Evolutionary conservation across 2,888 invertebrate species (phyloP).

Genomic region (Phlogophora meticulosa): DNA sequence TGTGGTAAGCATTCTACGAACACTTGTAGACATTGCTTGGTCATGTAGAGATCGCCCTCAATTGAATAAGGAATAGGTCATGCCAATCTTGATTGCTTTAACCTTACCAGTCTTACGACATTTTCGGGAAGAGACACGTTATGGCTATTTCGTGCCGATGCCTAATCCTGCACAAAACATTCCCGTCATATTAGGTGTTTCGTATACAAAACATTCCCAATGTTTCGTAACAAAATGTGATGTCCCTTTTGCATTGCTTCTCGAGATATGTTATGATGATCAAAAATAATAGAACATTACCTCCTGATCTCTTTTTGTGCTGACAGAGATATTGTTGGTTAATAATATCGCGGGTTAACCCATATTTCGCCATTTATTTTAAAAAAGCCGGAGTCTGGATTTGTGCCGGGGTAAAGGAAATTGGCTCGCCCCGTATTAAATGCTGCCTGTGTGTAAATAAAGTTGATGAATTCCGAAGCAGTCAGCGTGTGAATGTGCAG

Average conservation of each 20-base stretch:
- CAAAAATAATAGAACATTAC: not conserved
- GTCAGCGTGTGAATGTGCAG: conserved; percentile 61
- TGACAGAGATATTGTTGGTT: too few species aligned
- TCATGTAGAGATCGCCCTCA: conserved; percentile 13
- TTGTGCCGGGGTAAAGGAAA: too few species aligned
- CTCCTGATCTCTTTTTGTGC: not conserved
- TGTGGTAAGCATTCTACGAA: conserved; percentile 9
- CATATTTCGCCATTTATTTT: not conserved
- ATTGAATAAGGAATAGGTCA: conserved; percentile 12
- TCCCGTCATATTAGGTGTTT: not conserved
- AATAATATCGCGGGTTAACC: too few species aligned
- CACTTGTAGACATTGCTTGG: conserved; percentile 27
- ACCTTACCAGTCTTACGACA: conserved; percentile 9
- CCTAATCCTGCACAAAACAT: conserved; percentile 28
- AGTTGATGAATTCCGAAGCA: conserved; percentile 28
- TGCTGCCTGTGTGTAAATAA: not conserved
- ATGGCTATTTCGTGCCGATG: conserved; percentile 26
- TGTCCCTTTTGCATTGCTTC: conserved; percentile 1
- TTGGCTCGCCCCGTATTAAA: too few species aligned
- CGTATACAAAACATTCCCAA: too few species aligned
- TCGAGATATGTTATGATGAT: not conserved
- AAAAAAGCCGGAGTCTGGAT: too few species aligned
- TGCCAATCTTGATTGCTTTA: conserved; percentile 4
- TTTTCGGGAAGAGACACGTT: conserved; percentile 3
- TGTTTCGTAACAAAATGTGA: conserved; percentile 8